A percentile compares a stretch with the other conserved stretches of the same genome.
These are phyloP conservation scores for Girardia tigrina DNA, from an alignment of 2,888 invertebrate species.

Conservation along the genomic window DNA sequence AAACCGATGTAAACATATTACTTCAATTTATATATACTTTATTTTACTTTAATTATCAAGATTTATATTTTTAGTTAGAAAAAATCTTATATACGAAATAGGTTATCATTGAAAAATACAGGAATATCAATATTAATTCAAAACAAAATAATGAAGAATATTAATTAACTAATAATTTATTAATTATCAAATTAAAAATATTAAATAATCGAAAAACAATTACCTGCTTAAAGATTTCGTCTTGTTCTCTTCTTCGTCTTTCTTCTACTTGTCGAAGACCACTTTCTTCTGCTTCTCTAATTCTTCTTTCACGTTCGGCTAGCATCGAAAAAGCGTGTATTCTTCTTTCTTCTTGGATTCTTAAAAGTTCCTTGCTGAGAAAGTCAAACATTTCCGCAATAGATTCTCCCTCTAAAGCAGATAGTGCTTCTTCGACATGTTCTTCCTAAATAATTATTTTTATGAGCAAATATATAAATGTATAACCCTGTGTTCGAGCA, in stretches of 20 bases:
- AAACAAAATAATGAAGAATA: too few relatives aligned
- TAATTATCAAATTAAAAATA: too few relatives aligned
- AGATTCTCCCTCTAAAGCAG: conserved; percentile 61
- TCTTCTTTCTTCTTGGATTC: conserved; percentile 64
- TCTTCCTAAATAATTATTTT: too few relatives aligned
- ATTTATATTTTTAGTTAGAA: too few relatives aligned
- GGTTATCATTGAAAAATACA: too few relatives aligned
- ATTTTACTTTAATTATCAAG: too few relatives aligned
- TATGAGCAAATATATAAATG: not conserved
- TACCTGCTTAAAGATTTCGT: conserved; percentile 26
- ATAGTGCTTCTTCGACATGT: conserved; percentile 56
- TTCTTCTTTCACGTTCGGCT: conserved; percentile 63
- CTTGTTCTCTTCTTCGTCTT: conserved; percentile 57
- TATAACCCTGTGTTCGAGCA: conserved; percentile 47
- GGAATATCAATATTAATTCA: too few relatives aligned
- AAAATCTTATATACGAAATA: too few relatives aligned
- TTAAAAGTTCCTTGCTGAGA: conserved; percentile 63
- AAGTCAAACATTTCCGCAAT: conserved; percentile 63
- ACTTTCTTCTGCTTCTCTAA: conserved; percentile 66
- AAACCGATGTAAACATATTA: too few relatives aligned
- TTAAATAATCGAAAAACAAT: not conserved
- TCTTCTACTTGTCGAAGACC: conserved; percentile 66
- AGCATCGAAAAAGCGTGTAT: conserved; percentile 66
- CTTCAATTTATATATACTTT: too few relatives aligned
- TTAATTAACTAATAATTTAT: too few relatives aligned